Base-by-base conservation (phyloP, 2,113 vertebrate species). In the Candoia aspera region DNA sequence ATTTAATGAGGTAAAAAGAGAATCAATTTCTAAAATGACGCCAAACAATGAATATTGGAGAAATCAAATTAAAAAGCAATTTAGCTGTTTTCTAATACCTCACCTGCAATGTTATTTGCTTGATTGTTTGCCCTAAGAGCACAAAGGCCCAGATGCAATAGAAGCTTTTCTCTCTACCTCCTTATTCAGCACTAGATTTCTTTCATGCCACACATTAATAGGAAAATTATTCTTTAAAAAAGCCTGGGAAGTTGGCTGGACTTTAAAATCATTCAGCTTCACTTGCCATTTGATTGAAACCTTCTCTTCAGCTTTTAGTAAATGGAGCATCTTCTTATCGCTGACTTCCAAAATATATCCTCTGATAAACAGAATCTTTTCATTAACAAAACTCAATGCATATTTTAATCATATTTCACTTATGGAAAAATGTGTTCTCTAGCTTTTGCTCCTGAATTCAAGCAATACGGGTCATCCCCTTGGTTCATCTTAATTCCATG, bases 21-120 rank as follows among this genome's bases (percentile, higher is more conserved):
- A 90, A 90, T 84, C 55, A 90, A 59, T 90, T 53, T 46, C 24
- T 53, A 57, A 60, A 49, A 90, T 85, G 24, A 29, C 42, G 60
- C 79, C 37, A 90, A 84, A 84, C 23, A 59, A 59, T 90, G 57
- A 90, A 42, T 37, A 57, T 57, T 57, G 6, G 89, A 29, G 0
- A 42, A 83, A 23, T 55, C 23, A 55, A 24, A 59, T 46, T 46
- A 49, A 90, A 90, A 90, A 58, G 42, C 84, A 86, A 86, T 86
- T 53, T 86, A 11, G 49, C 49, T 86, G 84, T 53, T 86, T 86
- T 55, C 49, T 86, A 73, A 55, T 42, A 42, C 17, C 37, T 42
- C 73, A 79, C 54, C 24, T 59, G 55, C 4, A 84, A 24, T 85
- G 37, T 60, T 62, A 62, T 11, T 90, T 90, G 29, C 57, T 53